Evolutionary conservation across 2,797 vertebrate genomes (phyloP), one percentile per base, ranked within the genome.

Genomic region (Sebastes miniatus): DNA sequence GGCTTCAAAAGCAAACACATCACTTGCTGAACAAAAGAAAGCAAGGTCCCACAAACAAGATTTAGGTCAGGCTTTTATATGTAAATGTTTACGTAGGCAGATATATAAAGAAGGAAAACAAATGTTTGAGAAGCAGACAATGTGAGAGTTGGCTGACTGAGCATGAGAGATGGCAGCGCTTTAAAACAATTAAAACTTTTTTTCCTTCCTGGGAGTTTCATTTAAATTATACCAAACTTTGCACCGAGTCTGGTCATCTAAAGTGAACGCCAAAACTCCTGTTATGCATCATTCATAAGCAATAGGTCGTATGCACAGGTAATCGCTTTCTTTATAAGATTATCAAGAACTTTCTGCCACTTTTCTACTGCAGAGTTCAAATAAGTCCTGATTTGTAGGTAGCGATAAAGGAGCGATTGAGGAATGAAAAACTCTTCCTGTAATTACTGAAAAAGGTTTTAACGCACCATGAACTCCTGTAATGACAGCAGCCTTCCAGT

Each of bases 41-140:
- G 36, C 25, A 56, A 69, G 50, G 69, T 70, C 63, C 52, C 64
- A 54, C 18, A 81, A 72, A 86, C 59, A 58, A 56, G 75, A 82
- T 65, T 68, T 9, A 65, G 77, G 69, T 56, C 58, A 43, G 39
- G 76, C 77, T 84, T 87, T 87, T 57, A 64, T 68, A 72, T 79
- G 80, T 58, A 57, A 79, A 88, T 75, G 32, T 79, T 78, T 65
- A 83, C 3, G 27, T 64, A 66, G 77, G 39, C 68, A 69, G 76
- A 63, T 25, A 20, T 64, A 39, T 34, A 64, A 22, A 81, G 7
- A 73, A 66, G 3, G 67, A 13, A n/a, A 12, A 63, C 73, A 61
- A 69, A 24, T 20, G 25, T 80, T 34, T 54, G 18, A 43, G 43
- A 12, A n/a, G 57, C 47, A 82, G 76, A 58, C 39, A 27, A 29